Evolutionary conservation across 2,888 invertebrate species (phyloP), one percentile per base, ranked within the genome.

Genomic region (Pyrrhia umbra): DNA sequence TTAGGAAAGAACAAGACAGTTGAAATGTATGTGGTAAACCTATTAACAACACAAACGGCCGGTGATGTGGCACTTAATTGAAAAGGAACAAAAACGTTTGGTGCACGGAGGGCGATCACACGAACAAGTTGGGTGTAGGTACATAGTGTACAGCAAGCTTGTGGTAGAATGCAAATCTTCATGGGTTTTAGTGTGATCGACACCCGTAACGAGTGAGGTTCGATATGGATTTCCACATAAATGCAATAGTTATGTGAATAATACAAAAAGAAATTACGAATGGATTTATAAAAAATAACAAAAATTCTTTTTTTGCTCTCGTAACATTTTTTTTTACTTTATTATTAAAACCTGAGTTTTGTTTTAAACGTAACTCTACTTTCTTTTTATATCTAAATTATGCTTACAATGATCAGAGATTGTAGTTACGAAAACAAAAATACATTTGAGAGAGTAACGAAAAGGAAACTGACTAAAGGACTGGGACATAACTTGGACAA

Each of bases 1-100:
- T 78, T 76, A 71, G 67, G 65, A 73, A 71, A 73, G 67, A 69
- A 79, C 73, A 74, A 71, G 67, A 79, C 74, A 71, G 67, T 71
- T 52, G 63, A 66, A 76, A 77, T 75, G 65, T 66, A 77, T 66
- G 79, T 64, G 40, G 45, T 46, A 42, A 68, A 70, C 59, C 43
- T 68, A 68, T 52, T 37, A 61, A 40, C 64, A 55, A 60, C 55
- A 61, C 45, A 69, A 76, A 70, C 59, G 54, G 64, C 46, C 56
- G 47, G 42, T 68, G 73, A 65, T 65, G 46, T 65, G 77, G 62
- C 62, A 66, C 51, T 62, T 57, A 39, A 50, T 59, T 55, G 34
- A 62, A 66, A 58, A 39, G 46, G 37, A 63, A 77, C 40, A 64
- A 68, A 68, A 67, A 66, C 65, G 59, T 63, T 37, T 43, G 39